phyloP scores from a whole-genome alignment of 1,140 invertebrate species.

The Drosophila kanapiae region DNA sequence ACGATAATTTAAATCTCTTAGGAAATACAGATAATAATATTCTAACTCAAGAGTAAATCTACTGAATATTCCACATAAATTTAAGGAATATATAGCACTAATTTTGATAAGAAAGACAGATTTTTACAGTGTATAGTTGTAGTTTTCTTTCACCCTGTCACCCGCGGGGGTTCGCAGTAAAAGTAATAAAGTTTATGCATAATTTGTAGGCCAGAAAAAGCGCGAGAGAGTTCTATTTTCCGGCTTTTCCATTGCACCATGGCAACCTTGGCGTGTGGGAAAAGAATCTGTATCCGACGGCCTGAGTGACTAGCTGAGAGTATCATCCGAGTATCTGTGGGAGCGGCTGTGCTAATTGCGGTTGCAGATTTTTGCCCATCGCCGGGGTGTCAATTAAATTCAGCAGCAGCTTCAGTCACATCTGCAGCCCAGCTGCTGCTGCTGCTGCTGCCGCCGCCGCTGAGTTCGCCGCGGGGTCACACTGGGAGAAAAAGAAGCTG shows the following conservation, averaged over 20 bases:
- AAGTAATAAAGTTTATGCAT: slow-evolving; percentile 64
- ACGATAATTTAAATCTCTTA: too few relatives aligned
- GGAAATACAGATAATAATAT: too few relatives aligned
- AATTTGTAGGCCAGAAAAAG: slow-evolving; percentile 77
- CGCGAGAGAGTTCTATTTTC: slow-evolving; percentile 37
- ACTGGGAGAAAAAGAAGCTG: slow-evolving; percentile 37
- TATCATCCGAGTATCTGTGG: slow-evolving; percentile 24
- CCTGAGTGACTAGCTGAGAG: neutral
- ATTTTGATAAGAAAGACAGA: too few relatives aligned
- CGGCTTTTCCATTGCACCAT: slow-evolving; percentile 3
- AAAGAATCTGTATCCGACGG: slow-evolving; percentile 41
- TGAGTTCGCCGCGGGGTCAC: slow-evolving; percentile 29
- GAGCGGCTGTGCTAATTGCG: slow-evolving; percentile 67
- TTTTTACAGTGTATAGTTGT: neutral
- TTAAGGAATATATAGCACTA: too few relatives aligned
- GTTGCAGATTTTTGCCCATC: slow-evolving; percentile 69
- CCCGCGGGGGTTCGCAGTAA: slow-evolving; percentile 13
- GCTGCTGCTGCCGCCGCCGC: neutral
- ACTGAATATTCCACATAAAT: too few relatives aligned
- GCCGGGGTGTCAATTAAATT: slow-evolving; percentile 79
- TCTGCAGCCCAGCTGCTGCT: slow-evolving; percentile 41
- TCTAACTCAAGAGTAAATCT: too few relatives aligned
- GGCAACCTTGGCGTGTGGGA: slow-evolving; percentile 79
- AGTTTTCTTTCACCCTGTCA: neutral
- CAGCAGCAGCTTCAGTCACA: slow-evolving; percentile 33